Evolutionary conservation across 2,113 vertebrate genomes (phyloP).

Genomic region (Pipa parva): DNA sequence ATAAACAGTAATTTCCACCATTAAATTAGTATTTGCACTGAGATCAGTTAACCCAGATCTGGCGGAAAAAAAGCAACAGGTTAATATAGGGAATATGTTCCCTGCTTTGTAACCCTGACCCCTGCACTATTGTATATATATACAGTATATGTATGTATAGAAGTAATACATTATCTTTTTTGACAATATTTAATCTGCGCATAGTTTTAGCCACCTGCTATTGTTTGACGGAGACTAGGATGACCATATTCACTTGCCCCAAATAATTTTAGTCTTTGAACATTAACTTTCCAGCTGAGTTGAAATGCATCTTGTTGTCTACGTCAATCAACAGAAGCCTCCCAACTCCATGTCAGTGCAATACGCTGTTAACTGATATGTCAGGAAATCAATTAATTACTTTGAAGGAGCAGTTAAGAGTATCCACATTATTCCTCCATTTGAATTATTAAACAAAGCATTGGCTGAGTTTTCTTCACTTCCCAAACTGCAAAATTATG

Average conservation of each 20-base stretch:
- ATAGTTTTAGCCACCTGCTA: slow-evolving; percentile 41
- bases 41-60: too few species aligned
- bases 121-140: too few species aligned
- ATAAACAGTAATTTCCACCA: too few species aligned
- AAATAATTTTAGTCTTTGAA: slow-evolving; percentile 53
- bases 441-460: slow-evolving; percentile 92
- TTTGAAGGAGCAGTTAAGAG: slow-evolving; percentile 92
- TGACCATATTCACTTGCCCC: slow-evolving; percentile 51
- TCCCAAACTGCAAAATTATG: slow-evolving; percentile 46
- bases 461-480: slow-evolving; percentile 52
- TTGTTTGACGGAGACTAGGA: slow-evolving; percentile 50
- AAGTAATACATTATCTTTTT: too few species aligned
- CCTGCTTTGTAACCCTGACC: too few species aligned
- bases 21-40: too few species aligned
- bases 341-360: slow-evolving; percentile 71
- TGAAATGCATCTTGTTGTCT: slow-evolving; percentile 51
- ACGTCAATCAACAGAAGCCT: slow-evolving; percentile 50
- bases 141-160: too few species aligned
- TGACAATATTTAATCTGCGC: slow-evolving; percentile 25
- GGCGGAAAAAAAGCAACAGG: too few species aligned
- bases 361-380: slow-evolving; percentile 85
- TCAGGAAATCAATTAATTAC: slow-evolving; percentile 99
- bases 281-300: slow-evolving; percentile 45
- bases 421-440: slow-evolving; percentile 74
- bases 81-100: too few species aligned